A percentile compares a stretch with the other conserved stretches of the same genome.
phyloP scores from a whole-genome alignment of 2,888 invertebrate genomes.

The Leptopilina drosophilae region DNA sequence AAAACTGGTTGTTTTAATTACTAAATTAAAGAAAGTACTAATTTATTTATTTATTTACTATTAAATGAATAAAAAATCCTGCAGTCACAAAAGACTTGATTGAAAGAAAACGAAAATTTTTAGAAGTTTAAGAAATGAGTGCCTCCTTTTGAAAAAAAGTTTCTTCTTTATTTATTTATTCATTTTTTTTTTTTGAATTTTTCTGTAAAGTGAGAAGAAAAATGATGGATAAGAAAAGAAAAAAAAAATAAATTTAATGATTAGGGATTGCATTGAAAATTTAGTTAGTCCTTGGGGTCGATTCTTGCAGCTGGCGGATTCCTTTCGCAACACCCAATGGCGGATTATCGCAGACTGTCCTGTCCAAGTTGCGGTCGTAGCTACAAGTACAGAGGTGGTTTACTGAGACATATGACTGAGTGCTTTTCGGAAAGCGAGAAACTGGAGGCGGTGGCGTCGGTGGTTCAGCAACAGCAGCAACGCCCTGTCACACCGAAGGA shows the following conservation, averaged over 20 bases:
- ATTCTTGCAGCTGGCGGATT: slow-evolving; percentile 34
- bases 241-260: slow-evolving; percentile 44
- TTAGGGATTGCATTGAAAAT: slow-evolving; percentile 59
- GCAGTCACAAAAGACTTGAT: too few species aligned
- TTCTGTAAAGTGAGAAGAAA: not conserved
- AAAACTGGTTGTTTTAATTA: too few species aligned
- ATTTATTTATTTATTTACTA: too few species aligned
- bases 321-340: slow-evolving; percentile 62
- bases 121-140: not conserved
- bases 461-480: slow-evolving; percentile 58
- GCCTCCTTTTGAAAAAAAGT: slow-evolving; percentile 6
- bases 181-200: not conserved
- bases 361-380: slow-evolving; percentile 75
- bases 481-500: slow-evolving; percentile 65
- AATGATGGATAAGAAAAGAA: slow-evolving; percentile 24
- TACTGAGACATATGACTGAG: slow-evolving; percentile 73
- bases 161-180: too few species aligned
- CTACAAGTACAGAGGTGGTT: slow-evolving; percentile 76
- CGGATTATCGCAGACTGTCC: slow-evolving; percentile 71
- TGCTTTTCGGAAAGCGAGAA: slow-evolving; percentile 70
- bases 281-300: slow-evolving; percentile 55
- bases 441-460: slow-evolving; percentile 58
- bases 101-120: too few species aligned
- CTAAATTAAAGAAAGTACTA: too few species aligned
- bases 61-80: too few species aligned